A percentile compares a stretch with the other conserved stretches of the same genome.
phyloP scores from a whole-genome alignment of 2,113 vertebrate genomes.

The Zapornia atra region DNA sequence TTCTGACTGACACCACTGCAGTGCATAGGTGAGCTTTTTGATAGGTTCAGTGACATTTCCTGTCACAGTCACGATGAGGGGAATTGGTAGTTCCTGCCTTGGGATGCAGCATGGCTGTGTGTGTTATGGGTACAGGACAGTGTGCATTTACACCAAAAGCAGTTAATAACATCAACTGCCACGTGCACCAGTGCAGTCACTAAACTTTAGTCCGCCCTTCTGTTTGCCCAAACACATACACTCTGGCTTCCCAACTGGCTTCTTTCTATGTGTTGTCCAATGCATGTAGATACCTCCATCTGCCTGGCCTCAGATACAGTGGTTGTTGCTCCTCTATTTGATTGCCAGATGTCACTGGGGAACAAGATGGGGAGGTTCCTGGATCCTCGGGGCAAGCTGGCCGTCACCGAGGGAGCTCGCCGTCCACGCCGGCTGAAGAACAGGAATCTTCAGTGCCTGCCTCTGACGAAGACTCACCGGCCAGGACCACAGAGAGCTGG shows the following conservation, averaged over 20 bases:
- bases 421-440: constrained; percentile 73
- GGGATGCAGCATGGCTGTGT: constrained; percentile 74
- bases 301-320: constrained; percentile 78
- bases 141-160: constrained; percentile 45
- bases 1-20: constrained; percentile 76
- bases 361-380: constrained; percentile 78
- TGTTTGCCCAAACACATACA: constrained; percentile 75
- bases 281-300: constrained; percentile 78
- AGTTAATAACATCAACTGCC: constrained; percentile 34
- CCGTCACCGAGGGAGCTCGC: constrained; percentile 73
- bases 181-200: constrained; percentile 53
- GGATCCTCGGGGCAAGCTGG: constrained; percentile 74
- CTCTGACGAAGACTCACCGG: constrained; percentile 74
- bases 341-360: constrained; percentile 79
- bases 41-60: constrained; percentile 73
- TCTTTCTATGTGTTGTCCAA: constrained; percentile 79
- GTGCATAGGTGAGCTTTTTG: constrained; percentile 75
- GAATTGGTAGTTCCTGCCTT: constrained; percentile 67
- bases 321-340: constrained; percentile 80
- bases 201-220: constrained; percentile 68
- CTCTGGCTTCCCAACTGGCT: constrained; percentile 76
- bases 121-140: constrained; percentile 73
- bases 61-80: constrained; percentile 70
- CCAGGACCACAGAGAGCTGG: constrained; percentile 77
- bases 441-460: constrained; percentile 75